Percentiles rank a stretch among this genome's conserved stretches.
These are phyloP conservation scores for Osmerus eperlanus DNA, from an alignment of 2,113 vertebrate species.

Conservation along the genomic window DNA sequence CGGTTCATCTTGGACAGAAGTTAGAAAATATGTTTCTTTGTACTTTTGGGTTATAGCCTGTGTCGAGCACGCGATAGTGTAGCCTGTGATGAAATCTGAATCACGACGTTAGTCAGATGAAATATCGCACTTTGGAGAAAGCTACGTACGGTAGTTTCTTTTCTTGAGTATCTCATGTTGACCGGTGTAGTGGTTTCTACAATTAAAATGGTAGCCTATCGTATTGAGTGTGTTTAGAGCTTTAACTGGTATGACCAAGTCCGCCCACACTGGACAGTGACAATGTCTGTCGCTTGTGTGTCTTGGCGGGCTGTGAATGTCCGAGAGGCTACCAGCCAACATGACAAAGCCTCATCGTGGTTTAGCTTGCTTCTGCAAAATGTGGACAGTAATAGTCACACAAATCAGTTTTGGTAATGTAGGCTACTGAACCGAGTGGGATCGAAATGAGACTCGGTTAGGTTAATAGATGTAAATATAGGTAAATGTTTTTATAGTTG, in stretches of 20 bases:
- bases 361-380: too few relatives aligned
- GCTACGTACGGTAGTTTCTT: background rate
- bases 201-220: too few relatives aligned
- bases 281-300: constrained; percentile 15
- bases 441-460: too few relatives aligned
- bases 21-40: background rate
- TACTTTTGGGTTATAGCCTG: background rate
- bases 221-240: too few relatives aligned
- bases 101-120: background rate
- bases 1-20: too few relatives aligned
- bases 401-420: too few relatives aligned
- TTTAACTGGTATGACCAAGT: background rate
- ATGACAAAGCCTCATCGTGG: too few relatives aligned
- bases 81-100: background rate
- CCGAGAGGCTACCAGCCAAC: too few relatives aligned
- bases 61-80: background rate
- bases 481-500: too few relatives aligned
- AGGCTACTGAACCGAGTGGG: too few relatives aligned
- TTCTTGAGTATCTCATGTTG: background rate
- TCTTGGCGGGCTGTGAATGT: constrained; percentile 33
- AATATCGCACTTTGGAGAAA: background rate
- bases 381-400: too few relatives aligned
- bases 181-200: background rate
- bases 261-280: background rate
- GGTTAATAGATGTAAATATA: too few relatives aligned